Base-by-base conservation (phyloP, 2,797 vertebrate genomes). In the Gymnoscopelus braueri region DNA sequence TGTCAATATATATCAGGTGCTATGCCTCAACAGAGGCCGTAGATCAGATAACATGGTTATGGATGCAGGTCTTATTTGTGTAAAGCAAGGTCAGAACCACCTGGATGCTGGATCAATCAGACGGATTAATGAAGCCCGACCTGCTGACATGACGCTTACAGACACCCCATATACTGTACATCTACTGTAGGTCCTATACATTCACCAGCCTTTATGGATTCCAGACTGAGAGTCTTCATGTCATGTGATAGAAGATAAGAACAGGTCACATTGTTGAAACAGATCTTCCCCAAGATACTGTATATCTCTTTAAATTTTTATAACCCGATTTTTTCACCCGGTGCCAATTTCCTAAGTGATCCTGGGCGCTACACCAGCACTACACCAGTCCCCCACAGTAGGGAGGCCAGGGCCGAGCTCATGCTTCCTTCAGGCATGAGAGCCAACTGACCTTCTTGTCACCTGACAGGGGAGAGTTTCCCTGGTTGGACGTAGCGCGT, bases 51-150 rank as follows among this genome's bases (percentile, higher is more conserved):
- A 75, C 84, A 62, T 72, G 52, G 71, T 65, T 70, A 64, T 54
- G 62, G 71, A 63, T 75, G 79, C 79, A 74, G 50, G 65, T 78
- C 68, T 78, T 83, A 80, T 88, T 89, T 87, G 84, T 83, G 77
- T 80, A 88, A 82, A 85, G 84, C 87, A 91, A 90, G 87, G 90
- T 88, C 89, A 84, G 80, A 81, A 75, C 76, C 67, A 68, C 78
- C 82, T 78, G 68, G 72, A 82, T 72, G 79, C 58, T 66, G 71
- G 85, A 92, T 91, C 90, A 90, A 89, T 92, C 87, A 90, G 78
- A 76, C 75, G 77, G 84, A 89, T 84, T 84, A 88, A 90, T 90
- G 88, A 91, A 85, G 80, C 83, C 75, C 77, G 87, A 84, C 81
- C 71, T 80, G 86, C 88, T 90, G 89, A 89, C 88, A 79, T 86